Base-by-base conservation (phyloP, 2,113 vertebrate genomes). In the Sinocyclocheilus rhinocerous region DNA sequence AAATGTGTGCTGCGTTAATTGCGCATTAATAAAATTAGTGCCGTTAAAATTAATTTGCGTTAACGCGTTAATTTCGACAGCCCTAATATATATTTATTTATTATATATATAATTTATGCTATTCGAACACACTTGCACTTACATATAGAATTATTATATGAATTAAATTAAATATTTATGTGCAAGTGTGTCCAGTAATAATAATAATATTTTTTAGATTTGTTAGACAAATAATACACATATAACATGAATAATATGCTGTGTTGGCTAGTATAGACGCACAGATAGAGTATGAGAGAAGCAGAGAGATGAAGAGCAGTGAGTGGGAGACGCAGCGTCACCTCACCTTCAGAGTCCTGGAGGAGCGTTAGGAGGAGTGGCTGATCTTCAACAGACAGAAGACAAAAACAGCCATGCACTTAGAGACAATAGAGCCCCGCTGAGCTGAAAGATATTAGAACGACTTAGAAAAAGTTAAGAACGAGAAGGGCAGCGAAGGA, bases 321-420 rank as follows among this genome's bases (percentile, higher is more conserved):
- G 84, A 76, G 67, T 76, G 8, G 84, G 81, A 80, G 80, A 84
- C 67, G n/a, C 81, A 50, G 50, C 76, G 1, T 63, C 81, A 90
- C 61, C 87, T 83, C 95, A 95, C 93, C 95, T 96, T 90, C 93
- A 89, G 92, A 90, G 87, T 92, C 92, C 91, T 90, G 93, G 85
- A 93, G 93, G 93, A 90, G 92, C 94, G 91, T 94, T 95, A 95
- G 78, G 67, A 88, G 90, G 90, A 91, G 90, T 91, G 80, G 95
- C 92, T 91, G 84, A 92, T 93, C 95, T 96, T 96, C 76, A 55
- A 29, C 50, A 48, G 10, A 48, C 45, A 12, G 12, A 48, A 48
- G 45, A 48, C 45, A 48, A 48, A 48, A 48, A 48, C 45, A 77
- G 6, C 15, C 87, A 90, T 91, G 92, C 91, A 88, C 22, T 15